phyloP scores from a whole-genome alignment of 2,113 vertebrate species.

The Ptychochromis oligacanthus region DNA sequence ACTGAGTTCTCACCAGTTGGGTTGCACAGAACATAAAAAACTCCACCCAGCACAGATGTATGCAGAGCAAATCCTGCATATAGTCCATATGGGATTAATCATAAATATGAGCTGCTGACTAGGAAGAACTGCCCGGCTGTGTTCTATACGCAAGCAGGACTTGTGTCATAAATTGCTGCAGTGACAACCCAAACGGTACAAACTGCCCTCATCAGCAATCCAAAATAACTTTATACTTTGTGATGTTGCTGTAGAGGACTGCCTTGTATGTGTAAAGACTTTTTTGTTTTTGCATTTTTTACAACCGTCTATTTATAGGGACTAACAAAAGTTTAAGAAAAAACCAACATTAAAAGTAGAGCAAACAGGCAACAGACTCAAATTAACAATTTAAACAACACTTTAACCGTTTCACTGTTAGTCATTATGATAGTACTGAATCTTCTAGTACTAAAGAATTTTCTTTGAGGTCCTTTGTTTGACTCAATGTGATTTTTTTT shows the following conservation, averaged over 20 bases:
- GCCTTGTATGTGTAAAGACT: not conserved
- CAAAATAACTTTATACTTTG: not conserved
- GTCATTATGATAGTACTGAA: not conserved
- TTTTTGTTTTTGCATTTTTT: not conserved
- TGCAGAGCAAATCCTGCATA: conserved; percentile 18
- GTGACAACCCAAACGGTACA: not conserved
- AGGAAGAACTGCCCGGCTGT: conserved; percentile 12
- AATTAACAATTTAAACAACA: not conserved
- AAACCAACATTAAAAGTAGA: not conserved
- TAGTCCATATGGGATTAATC: conserved; percentile 36
- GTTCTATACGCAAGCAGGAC: conserved; percentile 6
- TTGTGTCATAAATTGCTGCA: conserved; percentile 18
- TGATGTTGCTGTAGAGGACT: not conserved
- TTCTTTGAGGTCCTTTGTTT: not conserved
- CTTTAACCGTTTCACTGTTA: not conserved
- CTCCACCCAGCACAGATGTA: conserved; percentile 1
- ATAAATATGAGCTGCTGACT: conserved; percentile 23
- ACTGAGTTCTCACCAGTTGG: not conserved
- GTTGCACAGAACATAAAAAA: conserved; percentile 4
- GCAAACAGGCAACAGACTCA: not conserved
- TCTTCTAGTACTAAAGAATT: not conserved
- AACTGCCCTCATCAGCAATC: conserved; percentile 12
- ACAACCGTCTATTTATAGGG: not conserved
- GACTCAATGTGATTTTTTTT: no score
- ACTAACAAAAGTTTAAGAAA: not conserved